Evolutionary conservation across 2,113 vertebrate species (phyloP).

Genomic region (Lycocorax pyrrhopterus): DNA sequence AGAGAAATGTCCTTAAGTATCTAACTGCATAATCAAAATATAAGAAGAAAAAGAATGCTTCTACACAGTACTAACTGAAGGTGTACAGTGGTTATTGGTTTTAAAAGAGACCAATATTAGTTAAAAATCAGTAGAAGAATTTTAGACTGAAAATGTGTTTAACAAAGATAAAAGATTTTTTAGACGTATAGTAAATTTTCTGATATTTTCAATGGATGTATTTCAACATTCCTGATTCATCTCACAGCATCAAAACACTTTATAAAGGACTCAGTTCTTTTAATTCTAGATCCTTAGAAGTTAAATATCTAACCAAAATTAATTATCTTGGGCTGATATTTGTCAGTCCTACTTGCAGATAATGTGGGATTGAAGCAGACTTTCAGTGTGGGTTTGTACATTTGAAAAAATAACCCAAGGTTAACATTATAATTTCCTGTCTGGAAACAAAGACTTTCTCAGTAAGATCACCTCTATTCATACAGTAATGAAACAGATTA

Average conservation of each 20-base stretch:
- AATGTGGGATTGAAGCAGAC: not conserved
- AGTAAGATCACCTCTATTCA: not conserved
- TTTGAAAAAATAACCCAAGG: not conserved
- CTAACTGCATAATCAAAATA: not conserved
- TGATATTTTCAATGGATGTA: not conserved
- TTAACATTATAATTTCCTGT: not conserved
- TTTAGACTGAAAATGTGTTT: not conserved
- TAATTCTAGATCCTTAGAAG: not conserved
- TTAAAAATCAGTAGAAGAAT: not conserved
- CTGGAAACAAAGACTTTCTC: not conserved
- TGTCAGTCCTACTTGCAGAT: not conserved
- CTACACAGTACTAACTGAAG: not conserved
- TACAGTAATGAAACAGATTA: not conserved
- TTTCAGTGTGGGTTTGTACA: not conserved
- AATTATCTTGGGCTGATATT: not conserved
- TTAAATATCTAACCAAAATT: not conserved
- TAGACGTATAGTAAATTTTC: not conserved
- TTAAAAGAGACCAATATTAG: not conserved
- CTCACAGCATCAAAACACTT: not conserved
- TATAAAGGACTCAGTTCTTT: not conserved
- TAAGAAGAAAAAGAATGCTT: not conserved
- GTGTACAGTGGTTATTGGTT: not conserved
- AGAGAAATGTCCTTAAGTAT: not conserved
- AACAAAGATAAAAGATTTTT: not conserved
- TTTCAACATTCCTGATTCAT: not conserved